Percentiles rank a stretch among this genome's conserved stretches.
Conservation (phyloP, 64 coral and sea anemone genomes). For the Cladopsammia gracilis region DNA sequence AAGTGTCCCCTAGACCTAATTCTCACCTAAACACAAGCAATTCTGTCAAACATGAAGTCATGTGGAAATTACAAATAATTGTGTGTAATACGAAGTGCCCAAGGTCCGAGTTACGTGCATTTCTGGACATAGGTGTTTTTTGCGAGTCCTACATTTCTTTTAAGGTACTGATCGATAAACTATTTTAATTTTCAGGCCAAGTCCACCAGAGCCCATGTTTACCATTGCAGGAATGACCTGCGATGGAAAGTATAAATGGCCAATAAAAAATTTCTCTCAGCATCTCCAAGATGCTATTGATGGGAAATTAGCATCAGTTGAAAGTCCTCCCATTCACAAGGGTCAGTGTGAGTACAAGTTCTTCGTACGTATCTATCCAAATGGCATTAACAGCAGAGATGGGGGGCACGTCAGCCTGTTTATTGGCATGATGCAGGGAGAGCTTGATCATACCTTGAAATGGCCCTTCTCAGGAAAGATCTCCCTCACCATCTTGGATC, state of each 20-base stretch:
- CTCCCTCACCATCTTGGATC: conserved; percentile 83
- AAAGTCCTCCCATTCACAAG: conserved; percentile 73
- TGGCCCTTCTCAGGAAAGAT: conserved; percentile 90
- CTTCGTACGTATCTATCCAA: conserved; percentile 72
- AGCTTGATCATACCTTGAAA: conserved; percentile 56
- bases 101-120: too few relatives aligned
- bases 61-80: too few relatives aligned
- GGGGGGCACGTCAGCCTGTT: conserved; percentile 67
- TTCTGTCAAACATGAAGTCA: too few relatives aligned
- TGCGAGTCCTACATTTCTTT: too few relatives aligned
- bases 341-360: conserved; percentile 75
- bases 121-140: too few relatives aligned
- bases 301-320: conserved; percentile 48
- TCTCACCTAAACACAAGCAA: too few relatives aligned
- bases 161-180: too few relatives aligned
- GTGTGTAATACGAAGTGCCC: too few relatives aligned
- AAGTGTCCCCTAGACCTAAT: too few relatives aligned
- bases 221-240: conserved; percentile 49
- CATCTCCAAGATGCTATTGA: conserved; percentile 59
- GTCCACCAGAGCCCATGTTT: not conserved
- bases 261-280: conserved; percentile 63
- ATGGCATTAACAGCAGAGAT: conserved; percentile 71
- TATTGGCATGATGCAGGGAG: conserved; percentile 89
- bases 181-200: not conserved
- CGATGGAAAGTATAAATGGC: conserved; percentile 75